Conservation (phyloP, 2,797 vertebrate genomes). For the Hoplostethus mediterraneus region DNA sequence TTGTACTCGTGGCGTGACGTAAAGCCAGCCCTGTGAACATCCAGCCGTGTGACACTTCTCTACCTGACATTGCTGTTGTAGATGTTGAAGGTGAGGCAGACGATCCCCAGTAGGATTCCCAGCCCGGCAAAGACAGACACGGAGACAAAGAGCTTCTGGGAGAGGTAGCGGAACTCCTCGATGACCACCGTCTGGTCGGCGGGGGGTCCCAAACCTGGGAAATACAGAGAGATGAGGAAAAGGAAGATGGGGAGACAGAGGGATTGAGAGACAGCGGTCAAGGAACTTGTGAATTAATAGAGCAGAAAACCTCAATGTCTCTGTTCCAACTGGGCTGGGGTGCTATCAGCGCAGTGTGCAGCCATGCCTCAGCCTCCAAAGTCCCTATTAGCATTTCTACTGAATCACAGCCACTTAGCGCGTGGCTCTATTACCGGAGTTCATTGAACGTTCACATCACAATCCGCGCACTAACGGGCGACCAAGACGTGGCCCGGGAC, state of each 20-base stretch:
- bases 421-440: constrained; percentile 17
- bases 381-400: constrained; percentile 6
- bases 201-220: constrained; percentile 87
- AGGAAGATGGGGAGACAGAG: constrained; percentile 18
- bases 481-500: background rate
- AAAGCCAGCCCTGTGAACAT: too few species aligned
- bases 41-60: background rate
- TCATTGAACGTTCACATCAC: constrained; percentile 29
- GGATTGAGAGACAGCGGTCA: background rate
- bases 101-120: constrained; percentile 91
- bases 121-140: constrained; percentile 91
- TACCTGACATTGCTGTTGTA: constrained; percentile 96
- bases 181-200: constrained; percentile 94
- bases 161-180: constrained; percentile 92
- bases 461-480: background rate
- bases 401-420: constrained; percentile 19
- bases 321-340: background rate
- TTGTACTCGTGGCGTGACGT: too few species aligned
- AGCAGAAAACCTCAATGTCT: constrained; percentile 16
- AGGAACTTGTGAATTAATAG: background rate
- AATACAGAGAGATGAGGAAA: background rate
- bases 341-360: constrained; percentile 3
- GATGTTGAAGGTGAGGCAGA: constrained; percentile 95
- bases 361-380: background rate
- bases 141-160: constrained; percentile 94